These are phyloP conservation scores for Alviniconcha strummeri DNA, from an alignment of 2,888 invertebrate species.

Conservation along the genomic window DNA sequence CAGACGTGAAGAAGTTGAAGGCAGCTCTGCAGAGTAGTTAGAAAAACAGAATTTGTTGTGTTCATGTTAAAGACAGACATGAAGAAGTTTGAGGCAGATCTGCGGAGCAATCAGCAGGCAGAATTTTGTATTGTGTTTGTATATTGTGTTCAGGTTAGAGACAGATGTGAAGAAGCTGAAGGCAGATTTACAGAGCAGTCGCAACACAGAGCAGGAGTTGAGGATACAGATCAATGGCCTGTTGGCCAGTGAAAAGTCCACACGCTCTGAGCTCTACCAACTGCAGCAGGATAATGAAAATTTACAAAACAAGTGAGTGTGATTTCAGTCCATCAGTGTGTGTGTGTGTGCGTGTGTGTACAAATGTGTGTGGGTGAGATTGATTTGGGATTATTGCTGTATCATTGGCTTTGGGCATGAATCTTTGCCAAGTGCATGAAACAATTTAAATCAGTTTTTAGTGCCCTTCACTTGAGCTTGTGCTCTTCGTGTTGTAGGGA, in stretches of 20 bases:
- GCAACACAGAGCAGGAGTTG: conserved; percentile 83
- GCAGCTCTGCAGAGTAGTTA: too few relatives aligned
- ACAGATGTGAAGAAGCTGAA: conserved; percentile 83
- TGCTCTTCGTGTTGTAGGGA: too few relatives aligned
- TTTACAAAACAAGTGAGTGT: conserved; percentile 84
- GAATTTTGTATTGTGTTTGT: neutral
- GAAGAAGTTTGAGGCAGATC: conserved; percentile 83
- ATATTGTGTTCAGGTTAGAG: conserved; percentile 79
- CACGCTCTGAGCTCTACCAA: conserved; percentile 83
- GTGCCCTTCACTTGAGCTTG: too few relatives aligned
- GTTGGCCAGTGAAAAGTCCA: conserved; percentile 81
- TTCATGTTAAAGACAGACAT: conserved; percentile 80
- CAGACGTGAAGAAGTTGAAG: too few relatives aligned
- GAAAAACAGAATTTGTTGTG: neutral
- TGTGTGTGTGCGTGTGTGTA: neutral
- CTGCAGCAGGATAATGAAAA: conserved; percentile 91
- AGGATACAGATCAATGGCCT: conserved; percentile 81
- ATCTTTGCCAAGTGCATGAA: neutral
- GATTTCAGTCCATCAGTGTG: neutral
- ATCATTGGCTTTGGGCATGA: too few relatives aligned
- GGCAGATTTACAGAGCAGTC: conserved; percentile 83
- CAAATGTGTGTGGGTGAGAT: neutral
- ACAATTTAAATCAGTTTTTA: neutral
- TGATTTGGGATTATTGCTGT: too few relatives aligned
- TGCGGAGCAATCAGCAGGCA: conserved; percentile 83